Conservation (phyloP, 2,113 vertebrate species). For the Sinocyclocheilus anshuiensis region DNA sequence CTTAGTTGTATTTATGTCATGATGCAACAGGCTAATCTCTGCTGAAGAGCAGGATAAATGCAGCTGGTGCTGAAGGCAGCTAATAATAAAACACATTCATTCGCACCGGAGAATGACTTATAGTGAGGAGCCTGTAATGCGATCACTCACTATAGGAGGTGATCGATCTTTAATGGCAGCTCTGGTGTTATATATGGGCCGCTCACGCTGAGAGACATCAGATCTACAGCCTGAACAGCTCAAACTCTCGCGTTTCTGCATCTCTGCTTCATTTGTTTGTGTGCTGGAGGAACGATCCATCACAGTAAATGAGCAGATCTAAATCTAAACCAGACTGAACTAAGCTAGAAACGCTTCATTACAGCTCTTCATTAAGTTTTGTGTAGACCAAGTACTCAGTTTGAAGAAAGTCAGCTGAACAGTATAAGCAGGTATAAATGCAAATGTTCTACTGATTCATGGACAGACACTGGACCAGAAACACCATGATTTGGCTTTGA, state of each 20-base stretch:
- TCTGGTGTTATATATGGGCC: not conserved
- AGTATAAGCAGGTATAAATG: no score
- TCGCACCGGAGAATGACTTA: not conserved
- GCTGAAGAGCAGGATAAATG: not conserved
- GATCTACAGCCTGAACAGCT: not conserved
- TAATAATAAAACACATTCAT: constrained; percentile 10
- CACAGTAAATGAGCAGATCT: no score
- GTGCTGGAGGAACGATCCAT: no score
- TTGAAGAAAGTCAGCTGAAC: no score
- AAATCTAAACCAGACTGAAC: not conserved
- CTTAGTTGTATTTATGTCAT: not conserved
- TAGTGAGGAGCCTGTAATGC: not conserved
- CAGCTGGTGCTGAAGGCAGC: not conserved
- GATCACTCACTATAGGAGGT: not conserved
- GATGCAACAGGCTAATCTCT: not conserved
- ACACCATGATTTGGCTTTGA: not conserved
- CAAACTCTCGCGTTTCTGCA: no score
- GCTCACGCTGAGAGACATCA: not conserved
- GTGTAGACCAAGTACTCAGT: no score
- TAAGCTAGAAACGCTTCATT: no score
- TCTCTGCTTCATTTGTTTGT: not conserved
- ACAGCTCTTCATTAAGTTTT: no score
- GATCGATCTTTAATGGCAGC: not conserved
- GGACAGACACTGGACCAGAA: not conserved
- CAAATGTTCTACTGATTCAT: no score